Percentiles rank a stretch among this genome's conserved stretches.
Conservation (phyloP, 2,797 vertebrate species). For the Parauchenoglanis punctatus region DNA sequence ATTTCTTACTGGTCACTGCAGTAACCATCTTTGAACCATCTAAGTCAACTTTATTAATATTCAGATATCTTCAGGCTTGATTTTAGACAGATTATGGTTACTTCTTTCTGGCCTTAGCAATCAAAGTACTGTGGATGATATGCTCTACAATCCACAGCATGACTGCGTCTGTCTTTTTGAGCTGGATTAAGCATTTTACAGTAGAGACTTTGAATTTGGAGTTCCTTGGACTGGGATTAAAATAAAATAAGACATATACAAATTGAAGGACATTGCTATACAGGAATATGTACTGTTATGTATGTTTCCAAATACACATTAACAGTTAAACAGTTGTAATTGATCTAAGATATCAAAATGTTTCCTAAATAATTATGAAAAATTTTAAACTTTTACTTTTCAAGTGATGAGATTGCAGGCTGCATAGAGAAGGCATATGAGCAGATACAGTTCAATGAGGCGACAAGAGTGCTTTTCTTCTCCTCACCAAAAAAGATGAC, state of each 20-base stretch:
- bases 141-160: neutral
- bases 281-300: no score
- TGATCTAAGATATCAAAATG: neutral
- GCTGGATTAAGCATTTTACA: neutral
- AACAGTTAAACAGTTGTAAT: neutral
- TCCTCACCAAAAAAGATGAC: conserved; percentile 91
- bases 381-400: conserved; percentile 41
- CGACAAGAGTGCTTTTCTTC: conserved; percentile 91
- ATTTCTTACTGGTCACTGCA: neutral
- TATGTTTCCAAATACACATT: neutral
- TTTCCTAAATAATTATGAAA: neutral
- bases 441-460: conserved; percentile 90
- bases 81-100: neutral
- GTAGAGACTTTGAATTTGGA: neutral
- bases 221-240: neutral
- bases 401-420: conserved; percentile 90
- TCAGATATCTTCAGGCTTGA: neutral
- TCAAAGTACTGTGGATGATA: neutral
- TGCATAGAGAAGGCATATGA: conserved; percentile 96
- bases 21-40: neutral
- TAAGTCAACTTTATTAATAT: neutral
- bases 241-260: neutral
- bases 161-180: neutral
- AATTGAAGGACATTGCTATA: neutral
- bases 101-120: neutral